Percentiles rank a stretch among this genome's conserved stretches.
These are phyloP conservation scores for Drosophila barbarae DNA, from an alignment of 2,888 invertebrate species.

Conservation along the genomic window DNA sequence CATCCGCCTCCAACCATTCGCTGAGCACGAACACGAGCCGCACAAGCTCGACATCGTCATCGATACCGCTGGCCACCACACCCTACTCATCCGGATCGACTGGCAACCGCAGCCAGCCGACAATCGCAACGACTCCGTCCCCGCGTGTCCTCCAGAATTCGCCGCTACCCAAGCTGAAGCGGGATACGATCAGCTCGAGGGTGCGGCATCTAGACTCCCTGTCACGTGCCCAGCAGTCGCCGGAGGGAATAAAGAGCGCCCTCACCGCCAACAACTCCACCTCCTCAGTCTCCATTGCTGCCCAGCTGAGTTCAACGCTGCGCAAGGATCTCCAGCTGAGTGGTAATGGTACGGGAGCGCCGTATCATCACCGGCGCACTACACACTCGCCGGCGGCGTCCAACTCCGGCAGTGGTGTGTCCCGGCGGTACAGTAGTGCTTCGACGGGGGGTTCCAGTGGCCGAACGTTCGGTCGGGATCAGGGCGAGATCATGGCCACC, in stretches of 20 bases:
- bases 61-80: slow-evolving; percentile 78
- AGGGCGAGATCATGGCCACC: slow-evolving; percentile 40
- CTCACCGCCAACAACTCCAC: slow-evolving; percentile 16
- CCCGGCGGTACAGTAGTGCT: slow-evolving; percentile 75
- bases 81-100: slow-evolving; percentile 71
- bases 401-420: slow-evolving; percentile 40
- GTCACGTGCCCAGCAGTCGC: slow-evolving; percentile 77
- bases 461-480: slow-evolving; percentile 48
- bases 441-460: slow-evolving; percentile 56
- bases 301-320: slow-evolving; percentile 71
- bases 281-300: slow-evolving; percentile 61
- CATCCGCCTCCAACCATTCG: slow-evolving; percentile 78
- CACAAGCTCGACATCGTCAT: slow-evolving; percentile 76
- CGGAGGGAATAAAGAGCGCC: slow-evolving; percentile 47
- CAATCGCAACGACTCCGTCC: slow-evolving; percentile 72
- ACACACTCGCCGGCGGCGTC: slow-evolving; percentile 44
- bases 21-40: slow-evolving; percentile 75
- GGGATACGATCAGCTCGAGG: slow-evolving; percentile 81
- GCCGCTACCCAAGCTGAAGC: slow-evolving; percentile 78
- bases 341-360: slow-evolving; percentile 50
- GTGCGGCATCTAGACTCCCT: slow-evolving; percentile 81
- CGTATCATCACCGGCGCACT: slow-evolving; percentile 47
- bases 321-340: slow-evolving; percentile 76
- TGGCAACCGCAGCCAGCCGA: slow-evolving; percentile 53
- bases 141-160: slow-evolving; percentile 77